Base-by-base conservation (phyloP, 2,888 invertebrate genomes). In the Coelinius sp. region DNA sequence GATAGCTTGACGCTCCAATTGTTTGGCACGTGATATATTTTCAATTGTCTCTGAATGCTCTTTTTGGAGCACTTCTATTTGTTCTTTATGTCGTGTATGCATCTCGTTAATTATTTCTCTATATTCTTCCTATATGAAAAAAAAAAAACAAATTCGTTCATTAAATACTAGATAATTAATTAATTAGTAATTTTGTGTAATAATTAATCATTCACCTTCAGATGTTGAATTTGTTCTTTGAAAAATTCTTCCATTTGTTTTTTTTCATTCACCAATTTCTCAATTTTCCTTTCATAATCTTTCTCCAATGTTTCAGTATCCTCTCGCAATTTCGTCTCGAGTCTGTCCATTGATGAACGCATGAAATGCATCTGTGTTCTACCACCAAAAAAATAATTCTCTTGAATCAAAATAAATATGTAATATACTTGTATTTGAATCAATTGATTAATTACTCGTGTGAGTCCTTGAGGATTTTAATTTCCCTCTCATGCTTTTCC, bases 401-500 rank as follows among this genome's bases (percentile, higher is more conserved):
- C n/a, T n/a, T n/a, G n/a, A 24, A 62, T 44, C 38, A 52, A 25
- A 44, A 46, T 38, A 8, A 17, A n/a, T 67, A 17, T 25, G 31
- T 24, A 10, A 49, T 22, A 25, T 22, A 14, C 20, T 14, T 8
- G 17, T 10, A 53, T 6, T 10, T 20, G 8, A 41, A 56, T 49
- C 27, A 24, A 52, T 63, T 2, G 2, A 31, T 62, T 31, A 53
- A 71, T 68, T 81, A 87, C 87, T 80, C 82, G 64, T 86, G 83
- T 2, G 84, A 86, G 64, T 86, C 83, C 73, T 85, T 80, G 12
- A 85, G 75, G 70, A 85, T 83, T 41, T 72, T 68, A 14, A 85
- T 80, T 76, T 87, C 87, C 68, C 78, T 82, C 53, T 83, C 81
- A 65, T 87, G 84, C 65, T 82, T 84, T 27, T 85, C 81, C 66